Conservation (phyloP, 2,888 invertebrate genomes). For the Conomelus anceps region DNA sequence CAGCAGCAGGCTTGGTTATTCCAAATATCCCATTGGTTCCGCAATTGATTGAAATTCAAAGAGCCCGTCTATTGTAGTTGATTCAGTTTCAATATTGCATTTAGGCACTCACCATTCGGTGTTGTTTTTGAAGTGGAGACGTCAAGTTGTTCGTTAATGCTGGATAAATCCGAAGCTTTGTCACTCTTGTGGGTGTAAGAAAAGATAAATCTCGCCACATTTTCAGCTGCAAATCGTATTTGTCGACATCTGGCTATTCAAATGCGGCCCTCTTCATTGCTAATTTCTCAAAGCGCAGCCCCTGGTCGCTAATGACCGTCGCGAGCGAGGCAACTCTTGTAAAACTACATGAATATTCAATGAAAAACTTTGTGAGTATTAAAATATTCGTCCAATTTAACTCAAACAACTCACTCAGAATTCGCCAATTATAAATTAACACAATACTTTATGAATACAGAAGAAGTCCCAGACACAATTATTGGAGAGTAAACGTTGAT, state of each 20-base stretch:
- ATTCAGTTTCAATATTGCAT: not conserved
- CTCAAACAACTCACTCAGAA: not conserved
- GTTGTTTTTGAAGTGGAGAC: not conserved
- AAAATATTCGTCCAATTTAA: not conserved
- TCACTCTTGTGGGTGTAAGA: not conserved
- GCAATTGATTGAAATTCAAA: not conserved
- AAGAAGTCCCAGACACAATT: not conserved
- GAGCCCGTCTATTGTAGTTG: not conserved
- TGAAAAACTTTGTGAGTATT: not conserved
- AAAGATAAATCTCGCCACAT: not conserved
- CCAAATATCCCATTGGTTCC: not conserved
- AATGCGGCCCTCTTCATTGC: not conserved
- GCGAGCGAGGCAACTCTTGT: not conserved
- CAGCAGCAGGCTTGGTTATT: not conserved
- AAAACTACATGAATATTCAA: not conserved
- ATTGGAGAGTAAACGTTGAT: not conserved
- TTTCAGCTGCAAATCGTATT: not conserved
- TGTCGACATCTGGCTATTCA: not conserved
- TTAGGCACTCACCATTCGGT: not conserved
- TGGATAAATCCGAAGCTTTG: not conserved
- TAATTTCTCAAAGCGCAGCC: not conserved
- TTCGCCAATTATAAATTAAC: not conserved
- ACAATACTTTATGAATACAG: not conserved
- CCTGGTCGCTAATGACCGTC: not conserved
- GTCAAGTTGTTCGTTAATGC: not conserved